phyloP scores from a whole-genome alignment of 2,888 invertebrate species.

The Icerya purchasi region DNA sequence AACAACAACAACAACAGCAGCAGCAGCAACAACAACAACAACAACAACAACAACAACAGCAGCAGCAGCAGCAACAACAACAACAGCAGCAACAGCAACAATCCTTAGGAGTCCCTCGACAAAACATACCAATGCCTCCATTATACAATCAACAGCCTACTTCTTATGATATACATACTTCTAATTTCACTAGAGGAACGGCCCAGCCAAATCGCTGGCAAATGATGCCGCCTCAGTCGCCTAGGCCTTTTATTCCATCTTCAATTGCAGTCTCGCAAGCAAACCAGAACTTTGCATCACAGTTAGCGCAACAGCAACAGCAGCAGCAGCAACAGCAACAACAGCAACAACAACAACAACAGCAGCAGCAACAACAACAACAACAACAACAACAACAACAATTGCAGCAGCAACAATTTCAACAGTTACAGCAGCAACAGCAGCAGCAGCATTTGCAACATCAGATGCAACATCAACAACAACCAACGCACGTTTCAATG shows the following conservation, averaged over 20 bases:
- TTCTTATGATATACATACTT: constrained; percentile 6
- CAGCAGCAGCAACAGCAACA: constrained; percentile 21
- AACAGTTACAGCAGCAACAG: constrained; percentile 21
- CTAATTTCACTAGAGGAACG: constrained; percentile 7
- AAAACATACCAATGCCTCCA: constrained; percentile 3
- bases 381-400: constrained; percentile 21
- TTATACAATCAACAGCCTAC: constrained; percentile 3
- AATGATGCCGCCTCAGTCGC: constrained; percentile 10
- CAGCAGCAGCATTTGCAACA: constrained; percentile 22
- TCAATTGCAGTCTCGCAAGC: constrained; percentile 14
- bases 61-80: constrained; percentile 22
- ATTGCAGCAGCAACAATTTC: constrained; percentile 22
- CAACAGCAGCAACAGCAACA: constrained; percentile 23
- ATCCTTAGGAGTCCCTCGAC: background rate
- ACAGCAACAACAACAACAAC: constrained; percentile 22
- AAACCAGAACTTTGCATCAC: constrained; percentile 16
- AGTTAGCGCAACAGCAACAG: constrained; percentile 12
- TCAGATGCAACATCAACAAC: constrained; percentile 23
- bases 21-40: constrained; percentile 22
- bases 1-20: constrained; percentile 15
- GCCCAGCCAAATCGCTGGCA: constrained; percentile 8
- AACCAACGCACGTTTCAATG: constrained; percentile 19
- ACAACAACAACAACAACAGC: constrained; percentile 22
- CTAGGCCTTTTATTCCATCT: constrained; percentile 9
- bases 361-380: constrained; percentile 23